These are phyloP conservation scores for Pomacea canaliculata DNA, from an alignment of 2,888 invertebrate genomes.

Conservation along the genomic window DNA sequence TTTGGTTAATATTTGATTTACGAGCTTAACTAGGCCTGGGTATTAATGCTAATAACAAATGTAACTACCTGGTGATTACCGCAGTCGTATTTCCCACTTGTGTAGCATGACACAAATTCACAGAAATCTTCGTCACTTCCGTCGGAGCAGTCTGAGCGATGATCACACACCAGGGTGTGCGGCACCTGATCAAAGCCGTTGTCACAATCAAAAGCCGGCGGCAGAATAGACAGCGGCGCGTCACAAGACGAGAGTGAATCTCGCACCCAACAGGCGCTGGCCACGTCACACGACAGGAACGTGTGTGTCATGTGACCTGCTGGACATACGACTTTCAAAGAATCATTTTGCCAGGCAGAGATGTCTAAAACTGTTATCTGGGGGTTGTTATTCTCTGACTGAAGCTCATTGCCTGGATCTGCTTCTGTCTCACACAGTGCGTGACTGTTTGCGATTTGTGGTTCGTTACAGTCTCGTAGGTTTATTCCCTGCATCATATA, in stretches of 20 bases:
- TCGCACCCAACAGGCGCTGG: slow-evolving; percentile 10
- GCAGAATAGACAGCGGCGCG: neutral
- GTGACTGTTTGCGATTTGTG: no score
- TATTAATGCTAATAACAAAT: neutral
- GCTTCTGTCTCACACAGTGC: no score
- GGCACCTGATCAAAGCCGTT: slow-evolving; percentile 1
- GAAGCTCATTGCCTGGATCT: no score
- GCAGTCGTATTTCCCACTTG: neutral
- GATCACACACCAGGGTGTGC: slow-evolving; percentile 21
- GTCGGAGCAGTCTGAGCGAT: slow-evolving; percentile 12
- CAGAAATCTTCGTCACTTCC: slow-evolving; percentile 21
- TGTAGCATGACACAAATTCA: neutral
- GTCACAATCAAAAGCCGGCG: slow-evolving; percentile 5
- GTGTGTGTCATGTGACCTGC: slow-evolving; percentile 18
- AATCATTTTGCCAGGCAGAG: no score
- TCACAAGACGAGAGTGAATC: neutral
- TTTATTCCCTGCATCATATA: no score
- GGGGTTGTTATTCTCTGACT: no score
- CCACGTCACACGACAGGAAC: slow-evolving; percentile 20
- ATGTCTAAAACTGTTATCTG: no score
- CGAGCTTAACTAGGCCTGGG: no score
- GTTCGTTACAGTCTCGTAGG: no score
- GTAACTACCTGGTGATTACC: slow-evolving; percentile 5
- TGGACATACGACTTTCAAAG: neutral
- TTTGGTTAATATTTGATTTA: no score